A percentile compares a stretch with the other conserved stretches of the same genome.
Evolutionary conservation across 1,140 invertebrate species (phyloP).

Genomic region (Capitella teleta): DNA sequence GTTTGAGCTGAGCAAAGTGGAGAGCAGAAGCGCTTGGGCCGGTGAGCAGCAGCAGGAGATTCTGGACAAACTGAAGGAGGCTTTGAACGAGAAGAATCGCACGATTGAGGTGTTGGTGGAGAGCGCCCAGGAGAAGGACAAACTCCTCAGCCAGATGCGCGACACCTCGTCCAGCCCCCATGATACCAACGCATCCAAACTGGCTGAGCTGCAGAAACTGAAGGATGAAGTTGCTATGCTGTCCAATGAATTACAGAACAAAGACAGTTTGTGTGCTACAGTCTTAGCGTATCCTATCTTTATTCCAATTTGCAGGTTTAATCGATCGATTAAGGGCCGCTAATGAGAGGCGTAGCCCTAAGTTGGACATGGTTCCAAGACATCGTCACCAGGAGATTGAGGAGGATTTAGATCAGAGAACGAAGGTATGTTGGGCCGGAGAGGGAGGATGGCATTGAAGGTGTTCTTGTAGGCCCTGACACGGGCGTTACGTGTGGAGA

Average conservation of each 20-base stretch:
- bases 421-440: no score
- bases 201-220: conserved; percentile 9
- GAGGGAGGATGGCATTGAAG: no score
- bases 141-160: conserved; percentile 14
- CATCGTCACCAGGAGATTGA: no score
- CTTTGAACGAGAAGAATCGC: conserved; percentile 19
- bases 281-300: no score
- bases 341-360: no score
- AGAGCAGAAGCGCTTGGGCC: conserved; percentile 10
- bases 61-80: conserved; percentile 17
- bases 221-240: conserved; percentile 13
- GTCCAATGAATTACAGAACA: conserved; percentile 10
- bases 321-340: no score
- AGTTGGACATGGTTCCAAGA: no score
- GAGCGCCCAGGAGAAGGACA: conserved; percentile 24
- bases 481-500: no score
- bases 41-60: conserved; percentile 16
- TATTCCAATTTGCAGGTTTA: no score
- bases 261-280: conserved; percentile 12
- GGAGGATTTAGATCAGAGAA: no score
- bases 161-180: neutral
- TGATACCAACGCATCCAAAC: neutral
- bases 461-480: no score
- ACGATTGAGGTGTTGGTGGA: conserved; percentile 24
- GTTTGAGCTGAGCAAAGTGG: conserved; percentile 13